A percentile compares a stretch with the other conserved stretches of the same genome.
Evolutionary conservation across 1,140 invertebrate genomes (phyloP).

Genomic region (Heliconius hermathena): DNA sequence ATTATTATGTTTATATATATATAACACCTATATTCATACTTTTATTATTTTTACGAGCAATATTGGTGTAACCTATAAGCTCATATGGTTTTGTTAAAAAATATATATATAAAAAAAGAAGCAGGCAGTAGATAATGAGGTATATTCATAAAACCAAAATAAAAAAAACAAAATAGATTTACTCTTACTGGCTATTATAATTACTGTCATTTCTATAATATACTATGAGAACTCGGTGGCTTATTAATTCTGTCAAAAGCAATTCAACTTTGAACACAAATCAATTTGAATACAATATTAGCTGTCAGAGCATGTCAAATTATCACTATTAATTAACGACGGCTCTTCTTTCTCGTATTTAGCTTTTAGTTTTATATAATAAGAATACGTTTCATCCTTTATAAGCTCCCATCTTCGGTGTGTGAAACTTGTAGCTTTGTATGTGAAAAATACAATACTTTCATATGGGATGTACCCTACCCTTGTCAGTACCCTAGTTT

Average conservation of each 20-base stretch:
- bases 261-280: constrained; percentile 80
- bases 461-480: no score
- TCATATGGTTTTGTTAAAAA: not conserved
- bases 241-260: constrained; percentile 81
- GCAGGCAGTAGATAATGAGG: not conserved
- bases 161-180: constrained; percentile 9
- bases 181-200: constrained; percentile 22
- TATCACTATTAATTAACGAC: constrained; percentile 73
- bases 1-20: no score
- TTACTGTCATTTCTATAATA: constrained; percentile 41
- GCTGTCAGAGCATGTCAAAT: constrained; percentile 78
- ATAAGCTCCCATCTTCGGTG: constrained; percentile 25
- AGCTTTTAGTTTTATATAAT: constrained; percentile 47
- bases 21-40: no score
- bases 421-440: no score
- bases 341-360: constrained; percentile 63
- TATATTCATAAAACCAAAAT: constrained; percentile 4
- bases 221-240: constrained; percentile 66
- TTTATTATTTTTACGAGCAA: no score
- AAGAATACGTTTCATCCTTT: constrained; percentile 38
- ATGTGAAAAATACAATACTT: no score
- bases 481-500: no score
- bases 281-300: constrained; percentile 79
- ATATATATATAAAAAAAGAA: not conserved
- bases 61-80: no score